These are phyloP conservation scores for Cataglyphis rosenhaueri DNA, from an alignment of 2,888 invertebrate genomes.

Conservation along the genomic window DNA sequence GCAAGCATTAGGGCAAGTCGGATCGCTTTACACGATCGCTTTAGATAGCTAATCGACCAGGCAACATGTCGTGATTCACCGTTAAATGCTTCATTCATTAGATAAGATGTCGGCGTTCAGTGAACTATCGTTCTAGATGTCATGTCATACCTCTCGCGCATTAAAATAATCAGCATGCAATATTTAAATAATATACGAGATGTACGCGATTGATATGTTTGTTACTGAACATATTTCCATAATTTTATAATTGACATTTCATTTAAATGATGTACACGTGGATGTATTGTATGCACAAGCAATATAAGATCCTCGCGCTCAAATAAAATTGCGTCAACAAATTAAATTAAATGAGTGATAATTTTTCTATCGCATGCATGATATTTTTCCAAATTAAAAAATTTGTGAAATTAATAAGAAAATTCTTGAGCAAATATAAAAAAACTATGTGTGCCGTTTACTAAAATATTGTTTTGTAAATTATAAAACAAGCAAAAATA, in stretches of 20 bases:
- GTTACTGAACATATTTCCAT: slow-evolving; percentile 14
- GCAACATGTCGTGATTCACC: slow-evolving; percentile 54
- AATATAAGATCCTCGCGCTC: neutral
- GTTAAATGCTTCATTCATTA: slow-evolving; percentile 77
- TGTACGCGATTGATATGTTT: neutral
- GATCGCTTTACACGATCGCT: slow-evolving; percentile 41
- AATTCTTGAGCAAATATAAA: neutral
- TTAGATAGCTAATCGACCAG: slow-evolving; percentile 39
- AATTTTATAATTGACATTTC: slow-evolving; percentile 40
- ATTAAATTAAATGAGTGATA: neutral
- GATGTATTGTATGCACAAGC: neutral
- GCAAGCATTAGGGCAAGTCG: slow-evolving; percentile 3
- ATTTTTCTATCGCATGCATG: neutral
- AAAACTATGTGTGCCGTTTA: neutral
- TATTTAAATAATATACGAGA: slow-evolving; percentile 33
- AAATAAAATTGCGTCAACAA: neutral
- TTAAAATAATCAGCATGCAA: slow-evolving; percentile 48
- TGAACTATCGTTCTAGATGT: slow-evolving; percentile 68
- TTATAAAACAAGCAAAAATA: neutral
- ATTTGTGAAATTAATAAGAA: neutral
- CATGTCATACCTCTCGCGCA: slow-evolving; percentile 62
- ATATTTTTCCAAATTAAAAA: neutral
- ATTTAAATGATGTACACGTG: neutral
- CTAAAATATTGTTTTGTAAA: neutral
- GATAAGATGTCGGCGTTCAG: slow-evolving; percentile 74